Evolutionary conservation across 2,888 invertebrate genomes (phyloP), one percentile per base, ranked within the genome.

Genomic region (Melinaea marsaeus): DNA sequence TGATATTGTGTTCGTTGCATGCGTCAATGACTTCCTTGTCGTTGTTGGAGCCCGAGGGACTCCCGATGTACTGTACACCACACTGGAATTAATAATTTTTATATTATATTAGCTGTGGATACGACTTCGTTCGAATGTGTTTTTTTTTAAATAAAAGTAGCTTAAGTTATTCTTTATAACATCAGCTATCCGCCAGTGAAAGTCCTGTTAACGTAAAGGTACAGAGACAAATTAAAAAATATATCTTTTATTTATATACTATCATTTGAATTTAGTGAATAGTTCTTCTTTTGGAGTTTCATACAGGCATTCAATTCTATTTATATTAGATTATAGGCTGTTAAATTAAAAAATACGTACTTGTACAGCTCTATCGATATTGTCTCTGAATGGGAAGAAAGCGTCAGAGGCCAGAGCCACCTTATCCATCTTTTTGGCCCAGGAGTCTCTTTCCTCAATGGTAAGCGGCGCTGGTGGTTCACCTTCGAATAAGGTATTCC

Each of bases 351-450:
- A 42, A 42, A 42, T 42, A 42, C 42, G 79, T 79, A 98, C 98
- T 94, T 96, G 93, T 71, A 93, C 92, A 57, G 98, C 98, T 70
- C 98, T 92, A 81, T 99, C 99, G 62, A 99, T 95, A 78, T 98
- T 99, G 80, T 99, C 99, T 71, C 98, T 92, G 93, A 99, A 99
- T 37, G 99, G 99, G 91, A 99, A 99, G 92, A 99, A 99, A 0
- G 99, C 99, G 86, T 99, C 99, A 0, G 99, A 99, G 13, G 96
- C 96, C 33, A 99, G 92, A 3, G 96, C 95, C 42, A 97, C 97
- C 35, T 94, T 94, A 67, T 92, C 93, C 75, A 98, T 86, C 81
- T 94, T 90, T 62, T 86, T 88, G 34, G 94, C 78, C 97, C 97
- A 97, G 3, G 92, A 92, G 0, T 86, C 81, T 65, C 93, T 93